phyloP scores from a whole-genome alignment of 1,140 invertebrate genomes.

The Nylanderia fulva region DNA sequence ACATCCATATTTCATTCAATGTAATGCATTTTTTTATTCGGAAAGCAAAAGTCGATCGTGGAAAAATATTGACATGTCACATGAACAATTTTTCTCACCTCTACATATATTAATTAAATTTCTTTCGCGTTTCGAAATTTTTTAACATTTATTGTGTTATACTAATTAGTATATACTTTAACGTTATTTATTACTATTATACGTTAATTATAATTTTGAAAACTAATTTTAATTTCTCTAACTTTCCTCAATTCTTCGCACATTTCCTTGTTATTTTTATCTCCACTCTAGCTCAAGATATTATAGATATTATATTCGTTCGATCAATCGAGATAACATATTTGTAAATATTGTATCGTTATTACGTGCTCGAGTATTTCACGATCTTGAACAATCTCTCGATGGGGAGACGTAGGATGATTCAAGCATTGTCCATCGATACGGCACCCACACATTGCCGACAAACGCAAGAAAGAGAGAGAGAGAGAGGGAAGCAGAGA shows the following conservation, averaged over 20 bases:
- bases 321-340: neutral
- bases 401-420: neutral
- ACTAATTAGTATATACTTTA: neutral
- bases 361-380: constrained; percentile 1
- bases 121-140: neutral
- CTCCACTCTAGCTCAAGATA: neutral
- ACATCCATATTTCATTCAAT: neutral
- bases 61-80: neutral
- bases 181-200: neutral
- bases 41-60: neutral
- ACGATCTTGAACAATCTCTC: neutral
- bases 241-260: constrained; percentile 1
- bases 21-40: neutral
- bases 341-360: neutral
- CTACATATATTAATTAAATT: neutral
- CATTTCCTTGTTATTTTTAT: neutral
- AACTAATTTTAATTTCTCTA: neutral
- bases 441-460: neutral
- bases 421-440: neutral
- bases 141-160: no score
- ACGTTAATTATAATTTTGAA: constrained; percentile 4
- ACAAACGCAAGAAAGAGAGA: no score
- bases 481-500: no score
- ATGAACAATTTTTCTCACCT: neutral
- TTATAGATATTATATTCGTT: neutral